Conservation (phyloP, 2,113 vertebrate species). For the Rafetus swinhoei region DNA sequence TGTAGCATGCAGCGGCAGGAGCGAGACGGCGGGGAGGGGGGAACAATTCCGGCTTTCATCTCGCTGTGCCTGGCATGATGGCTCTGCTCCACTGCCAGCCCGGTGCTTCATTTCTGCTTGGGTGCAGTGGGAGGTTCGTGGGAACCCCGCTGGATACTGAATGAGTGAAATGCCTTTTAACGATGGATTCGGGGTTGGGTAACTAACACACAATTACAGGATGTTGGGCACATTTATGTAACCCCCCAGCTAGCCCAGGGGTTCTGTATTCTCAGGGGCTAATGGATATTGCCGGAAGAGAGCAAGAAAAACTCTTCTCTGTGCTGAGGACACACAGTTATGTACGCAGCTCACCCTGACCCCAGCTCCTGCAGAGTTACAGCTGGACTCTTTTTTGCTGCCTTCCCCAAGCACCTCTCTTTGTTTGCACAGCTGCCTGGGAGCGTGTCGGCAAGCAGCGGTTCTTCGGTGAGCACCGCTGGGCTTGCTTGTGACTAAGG, state of each 20-base stretch:
- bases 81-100: neutral
- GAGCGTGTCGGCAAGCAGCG: neutral
- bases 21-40: neutral
- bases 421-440: neutral
- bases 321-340: neutral
- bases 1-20: neutral
- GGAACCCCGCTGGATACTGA: neutral
- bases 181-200: neutral
- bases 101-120: neutral
- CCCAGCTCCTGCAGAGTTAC: neutral
- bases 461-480: neutral
- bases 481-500: neutral
- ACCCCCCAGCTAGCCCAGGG: neutral
- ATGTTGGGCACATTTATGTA: neutral
- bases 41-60: neutral
- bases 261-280: neutral
- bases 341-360: neutral
- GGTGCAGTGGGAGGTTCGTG: fast-evolving
- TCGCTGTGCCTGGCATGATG: neutral
- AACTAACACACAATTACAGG: slow-evolving; percentile 31
- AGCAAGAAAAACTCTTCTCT: neutral
- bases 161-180: slow-evolving; percentile 20
- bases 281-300: neutral
- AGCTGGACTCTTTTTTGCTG: fast-evolving
- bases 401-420: neutral